phyloP scores from a whole-genome alignment of 2,888 invertebrate species.

The Allygus modestus region DNA sequence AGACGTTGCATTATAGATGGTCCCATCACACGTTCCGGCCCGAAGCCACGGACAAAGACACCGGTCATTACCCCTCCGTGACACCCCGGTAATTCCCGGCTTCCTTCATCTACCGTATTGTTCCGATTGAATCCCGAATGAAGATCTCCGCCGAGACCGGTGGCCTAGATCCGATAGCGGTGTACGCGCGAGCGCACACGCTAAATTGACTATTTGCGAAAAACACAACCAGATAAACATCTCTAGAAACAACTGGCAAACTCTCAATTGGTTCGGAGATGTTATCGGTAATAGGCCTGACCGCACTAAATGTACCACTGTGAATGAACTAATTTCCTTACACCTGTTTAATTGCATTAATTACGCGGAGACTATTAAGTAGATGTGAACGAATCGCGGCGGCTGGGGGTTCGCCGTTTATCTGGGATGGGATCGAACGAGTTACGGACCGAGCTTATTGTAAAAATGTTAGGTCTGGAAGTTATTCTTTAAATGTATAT shows the following conservation, averaged over 20 bases:
- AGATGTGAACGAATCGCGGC: slow-evolving; percentile 14
- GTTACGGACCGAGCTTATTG: no score
- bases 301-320: slow-evolving; percentile 14
- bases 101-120: no score
- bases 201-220: slow-evolving; percentile 46
- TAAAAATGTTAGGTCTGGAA: no score
- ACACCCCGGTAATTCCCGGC: no score
- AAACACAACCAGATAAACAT: slow-evolving; percentile 23
- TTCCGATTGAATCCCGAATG: slow-evolving; percentile 39
- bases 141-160: background rate
- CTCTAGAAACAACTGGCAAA: background rate
- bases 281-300: slow-evolving; percentile 21
- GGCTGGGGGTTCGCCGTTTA: background rate
- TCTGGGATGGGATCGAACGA: no score
- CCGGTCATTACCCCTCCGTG: background rate
- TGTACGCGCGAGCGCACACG: slow-evolving; percentile 4
- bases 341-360: slow-evolving; percentile 38
- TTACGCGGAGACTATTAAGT: slow-evolving; percentile 7
- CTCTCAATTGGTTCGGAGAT: slow-evolving; percentile 6
- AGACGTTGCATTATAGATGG: slow-evolving; percentile 12
- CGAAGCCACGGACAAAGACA: background rate
- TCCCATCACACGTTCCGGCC: slow-evolving; percentile 11
- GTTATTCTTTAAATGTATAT: no score
- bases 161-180: background rate
- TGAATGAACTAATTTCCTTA: slow-evolving; percentile 26